Evolutionary conservation across 2,797 vertebrate genomes (phyloP).

Genomic region (Amblyraja radiata): DNA sequence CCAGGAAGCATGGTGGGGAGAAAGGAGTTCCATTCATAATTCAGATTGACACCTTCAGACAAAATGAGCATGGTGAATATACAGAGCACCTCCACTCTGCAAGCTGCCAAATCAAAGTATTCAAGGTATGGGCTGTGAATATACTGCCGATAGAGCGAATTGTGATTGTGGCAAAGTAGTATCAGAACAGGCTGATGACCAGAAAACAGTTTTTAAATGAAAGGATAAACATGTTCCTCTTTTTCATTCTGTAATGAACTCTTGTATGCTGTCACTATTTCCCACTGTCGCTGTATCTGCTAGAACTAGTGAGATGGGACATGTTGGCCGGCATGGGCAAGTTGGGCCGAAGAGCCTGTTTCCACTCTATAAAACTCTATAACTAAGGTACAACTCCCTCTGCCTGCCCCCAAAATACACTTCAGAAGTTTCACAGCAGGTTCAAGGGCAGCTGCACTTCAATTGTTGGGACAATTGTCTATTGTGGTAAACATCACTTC

Average conservation of each 20-base stretch:
- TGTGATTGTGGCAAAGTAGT: neutral
- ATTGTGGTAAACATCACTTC: neutral
- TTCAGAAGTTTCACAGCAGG: too few species aligned
- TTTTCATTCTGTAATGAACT: neutral
- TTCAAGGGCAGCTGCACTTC: neutral
- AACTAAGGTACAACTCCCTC: neutral
- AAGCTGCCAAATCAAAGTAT: constrained; percentile 97
- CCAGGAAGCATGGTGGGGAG: constrained; percentile 88
- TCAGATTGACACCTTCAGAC: constrained; percentile 84
- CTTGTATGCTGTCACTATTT: neutral
- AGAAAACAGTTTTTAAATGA: neutral
- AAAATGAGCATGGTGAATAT: constrained; percentile 77
- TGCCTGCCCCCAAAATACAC: neutral
- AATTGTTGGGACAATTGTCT: neutral
- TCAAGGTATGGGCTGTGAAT: constrained; percentile 68
- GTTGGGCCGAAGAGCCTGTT: too few species aligned
- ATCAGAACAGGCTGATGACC: neutral
- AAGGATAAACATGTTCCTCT: neutral
- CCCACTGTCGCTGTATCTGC: neutral
- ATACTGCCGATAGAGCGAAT: neutral
- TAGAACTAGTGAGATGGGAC: too few species aligned
- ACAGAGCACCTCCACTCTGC: constrained; percentile 80
- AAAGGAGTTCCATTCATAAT: constrained; percentile 90
- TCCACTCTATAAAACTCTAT: too few species aligned
- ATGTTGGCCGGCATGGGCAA: too few species aligned